Conservation (phyloP, 2,797 vertebrate species). For the Ciconia nigra region DNA sequence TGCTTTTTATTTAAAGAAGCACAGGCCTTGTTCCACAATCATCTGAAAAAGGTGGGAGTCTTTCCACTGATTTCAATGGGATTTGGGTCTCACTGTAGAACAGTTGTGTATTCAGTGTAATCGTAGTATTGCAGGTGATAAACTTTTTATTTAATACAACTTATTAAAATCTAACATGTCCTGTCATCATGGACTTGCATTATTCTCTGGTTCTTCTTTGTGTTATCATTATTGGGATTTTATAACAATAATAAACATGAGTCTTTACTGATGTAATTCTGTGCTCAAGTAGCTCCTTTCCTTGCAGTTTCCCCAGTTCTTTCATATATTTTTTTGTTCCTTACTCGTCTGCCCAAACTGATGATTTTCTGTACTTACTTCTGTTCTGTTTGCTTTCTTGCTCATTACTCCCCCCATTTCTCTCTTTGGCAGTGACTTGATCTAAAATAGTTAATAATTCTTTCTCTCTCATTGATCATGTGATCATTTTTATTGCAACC, state of each 20-base stretch:
- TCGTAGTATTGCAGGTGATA: background rate
- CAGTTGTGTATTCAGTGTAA: fast-evolving
- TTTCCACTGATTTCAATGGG: background rate
- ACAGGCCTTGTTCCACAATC: background rate
- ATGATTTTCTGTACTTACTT: background rate
- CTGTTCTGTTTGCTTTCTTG: background rate
- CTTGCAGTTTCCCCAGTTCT: background rate
- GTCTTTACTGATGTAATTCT: background rate
- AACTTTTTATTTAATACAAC: background rate
- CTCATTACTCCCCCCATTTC: background rate
- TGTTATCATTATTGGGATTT: background rate
- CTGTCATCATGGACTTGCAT: background rate
- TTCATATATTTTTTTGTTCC: background rate
- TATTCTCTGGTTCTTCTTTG: background rate
- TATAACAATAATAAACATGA: background rate
- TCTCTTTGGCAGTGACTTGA: background rate
- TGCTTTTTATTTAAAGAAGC: background rate
- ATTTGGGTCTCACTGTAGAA: background rate
- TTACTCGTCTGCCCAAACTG: background rate
- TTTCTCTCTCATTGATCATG: background rate
- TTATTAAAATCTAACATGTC: background rate
- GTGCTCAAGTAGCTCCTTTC: background rate
- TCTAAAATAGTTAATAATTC: background rate
- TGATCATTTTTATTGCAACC: background rate
- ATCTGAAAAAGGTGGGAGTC: background rate